A percentile compares a stretch with the other conserved stretches of the same genome.
These are phyloP conservation scores for Epizoanthus scotinus DNA, from an alignment of 92 coral and sea anemone species.

Conservation along the genomic window DNA sequence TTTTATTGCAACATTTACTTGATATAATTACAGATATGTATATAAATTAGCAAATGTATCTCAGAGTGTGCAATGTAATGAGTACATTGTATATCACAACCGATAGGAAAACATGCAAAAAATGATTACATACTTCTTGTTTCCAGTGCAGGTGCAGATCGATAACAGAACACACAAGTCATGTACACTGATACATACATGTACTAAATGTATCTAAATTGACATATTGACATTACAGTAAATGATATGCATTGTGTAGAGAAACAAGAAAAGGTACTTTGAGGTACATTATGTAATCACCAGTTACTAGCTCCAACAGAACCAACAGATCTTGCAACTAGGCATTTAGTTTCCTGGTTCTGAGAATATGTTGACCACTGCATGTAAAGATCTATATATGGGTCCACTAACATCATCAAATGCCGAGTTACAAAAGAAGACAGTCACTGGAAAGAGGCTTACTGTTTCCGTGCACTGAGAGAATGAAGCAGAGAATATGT, in stretches of 20 bases:
- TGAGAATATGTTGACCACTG: background rate
- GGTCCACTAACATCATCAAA: background rate
- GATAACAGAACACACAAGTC: too few species aligned
- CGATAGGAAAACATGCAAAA: background rate
- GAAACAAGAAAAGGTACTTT: background rate
- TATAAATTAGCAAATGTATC: background rate
- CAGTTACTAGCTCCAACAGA: constrained; percentile 11
- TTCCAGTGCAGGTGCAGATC: too few species aligned
- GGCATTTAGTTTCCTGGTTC: background rate
- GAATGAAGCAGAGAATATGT: constrained; percentile 25
- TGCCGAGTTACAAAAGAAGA: background rate
- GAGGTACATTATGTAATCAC: constrained; percentile 3
- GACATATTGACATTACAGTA: too few species aligned
- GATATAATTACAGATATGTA: background rate
- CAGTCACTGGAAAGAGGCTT: background rate
- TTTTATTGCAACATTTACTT: background rate
- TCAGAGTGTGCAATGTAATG: background rate
- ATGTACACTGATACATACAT: too few species aligned
- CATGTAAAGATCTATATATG: too few species aligned
- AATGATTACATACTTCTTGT: too few species aligned
- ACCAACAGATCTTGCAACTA: background rate
- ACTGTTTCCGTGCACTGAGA: constrained; percentile 1
- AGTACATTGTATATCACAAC: background rate
- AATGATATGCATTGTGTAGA: constrained; percentile 26
- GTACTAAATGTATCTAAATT: too few species aligned